Conservation (phyloP, 2,797 vertebrate species). For the Lophius americanus region DNA sequence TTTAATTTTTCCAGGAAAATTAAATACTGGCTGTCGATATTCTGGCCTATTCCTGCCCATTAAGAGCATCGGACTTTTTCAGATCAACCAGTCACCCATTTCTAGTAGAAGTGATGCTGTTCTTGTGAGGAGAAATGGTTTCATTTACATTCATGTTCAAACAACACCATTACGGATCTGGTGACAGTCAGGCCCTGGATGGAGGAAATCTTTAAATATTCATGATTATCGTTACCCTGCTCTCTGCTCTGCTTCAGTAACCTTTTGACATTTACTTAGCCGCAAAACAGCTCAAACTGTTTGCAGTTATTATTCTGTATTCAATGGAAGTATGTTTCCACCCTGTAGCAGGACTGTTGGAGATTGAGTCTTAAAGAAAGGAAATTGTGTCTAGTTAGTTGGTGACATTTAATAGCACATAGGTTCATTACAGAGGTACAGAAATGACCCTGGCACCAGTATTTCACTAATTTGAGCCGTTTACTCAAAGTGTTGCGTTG, state of each 20-base stretch:
- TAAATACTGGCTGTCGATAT: too few relatives aligned
- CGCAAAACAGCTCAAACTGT: not conserved
- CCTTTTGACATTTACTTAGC: constrained; percentile 21
- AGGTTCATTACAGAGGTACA: constrained; percentile 7
- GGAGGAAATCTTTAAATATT: constrained; percentile 8
- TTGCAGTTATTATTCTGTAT: constrained; percentile 12
- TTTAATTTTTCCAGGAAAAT: too few relatives aligned
- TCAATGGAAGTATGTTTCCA: constrained; percentile 12
- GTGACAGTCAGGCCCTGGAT: not conserved
- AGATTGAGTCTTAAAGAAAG: constrained; percentile 8
- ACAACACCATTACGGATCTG: not conserved
- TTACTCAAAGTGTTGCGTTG: not conserved
- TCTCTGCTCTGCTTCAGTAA: not conserved
- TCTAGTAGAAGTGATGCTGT: too few relatives aligned
- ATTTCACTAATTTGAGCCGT: constrained; percentile 2
- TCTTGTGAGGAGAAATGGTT: too few relatives aligned
- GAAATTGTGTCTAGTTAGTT: constrained; percentile 5
- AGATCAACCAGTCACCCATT: too few relatives aligned
- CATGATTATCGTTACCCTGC: not conserved
- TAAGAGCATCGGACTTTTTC: too few relatives aligned
- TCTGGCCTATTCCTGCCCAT: too few relatives aligned
- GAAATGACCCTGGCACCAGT: constrained; percentile 7
- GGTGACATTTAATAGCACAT: constrained; percentile 9
- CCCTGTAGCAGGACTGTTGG: not conserved
- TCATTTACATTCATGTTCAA: too few relatives aligned